Conservation (phyloP, 2,888 invertebrate species). For the Stenichneumon culpator region DNA sequence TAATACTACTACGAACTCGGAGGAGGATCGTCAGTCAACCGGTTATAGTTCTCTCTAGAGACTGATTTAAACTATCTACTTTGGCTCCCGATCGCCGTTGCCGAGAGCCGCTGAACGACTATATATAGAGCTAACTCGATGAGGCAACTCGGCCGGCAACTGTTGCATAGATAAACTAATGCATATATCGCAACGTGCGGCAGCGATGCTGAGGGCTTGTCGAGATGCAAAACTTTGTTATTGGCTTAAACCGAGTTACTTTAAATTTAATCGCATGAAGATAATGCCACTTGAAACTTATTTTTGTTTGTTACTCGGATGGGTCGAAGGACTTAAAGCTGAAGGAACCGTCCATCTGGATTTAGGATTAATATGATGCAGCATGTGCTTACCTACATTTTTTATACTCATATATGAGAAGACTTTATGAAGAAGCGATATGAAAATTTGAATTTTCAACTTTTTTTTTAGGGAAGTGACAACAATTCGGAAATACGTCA, state of each 20-base stretch:
- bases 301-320: not conserved
- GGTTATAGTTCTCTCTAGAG: constrained; percentile 37
- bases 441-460: too few species aligned
- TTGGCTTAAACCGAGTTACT: constrained; percentile 29
- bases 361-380: too few species aligned
- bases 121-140: constrained; percentile 52
- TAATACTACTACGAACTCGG: constrained; percentile 18
- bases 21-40: not conserved
- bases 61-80: constrained; percentile 61
- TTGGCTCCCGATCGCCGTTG: constrained; percentile 11
- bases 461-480: too few species aligned
- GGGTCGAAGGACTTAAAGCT: not conserved
- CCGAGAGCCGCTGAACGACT: constrained; percentile 24
- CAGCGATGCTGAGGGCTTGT: not conserved
- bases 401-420: too few species aligned
- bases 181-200: constrained; percentile 20
- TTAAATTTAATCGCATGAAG: constrained; percentile 24
- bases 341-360: too few species aligned
- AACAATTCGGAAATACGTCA: too few species aligned
- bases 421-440: too few species aligned
- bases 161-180: constrained; percentile 48
- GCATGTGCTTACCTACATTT: too few species aligned
- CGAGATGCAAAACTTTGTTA: constrained; percentile 39
- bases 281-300: constrained; percentile 21
- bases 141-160: constrained; percentile 44